These are phyloP conservation scores for Brachionus calyciflorus DNA, from an alignment of 1,140 invertebrate species.

Conservation along the genomic window DNA sequence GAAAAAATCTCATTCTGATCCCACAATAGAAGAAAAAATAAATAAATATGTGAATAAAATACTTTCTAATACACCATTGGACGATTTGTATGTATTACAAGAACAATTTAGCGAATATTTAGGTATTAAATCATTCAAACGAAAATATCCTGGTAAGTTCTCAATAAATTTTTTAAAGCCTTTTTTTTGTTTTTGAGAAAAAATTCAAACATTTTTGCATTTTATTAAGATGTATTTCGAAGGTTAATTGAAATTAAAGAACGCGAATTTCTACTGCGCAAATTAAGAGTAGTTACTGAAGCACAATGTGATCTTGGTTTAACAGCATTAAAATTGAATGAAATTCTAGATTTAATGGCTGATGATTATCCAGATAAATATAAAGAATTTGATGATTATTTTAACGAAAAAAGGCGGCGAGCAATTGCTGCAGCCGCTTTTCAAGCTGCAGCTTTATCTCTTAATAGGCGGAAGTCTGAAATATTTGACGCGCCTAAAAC, in stretches of 20 bases:
- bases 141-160: slow-evolving; percentile 80
- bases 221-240: slow-evolving; percentile 69
- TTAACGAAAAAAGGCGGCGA: slow-evolving; percentile 61
- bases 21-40: background rate
- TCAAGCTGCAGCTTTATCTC: slow-evolving; percentile 47
- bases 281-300: slow-evolving; percentile 80
- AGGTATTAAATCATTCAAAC: slow-evolving; percentile 87
- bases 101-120: slow-evolving; percentile 88
- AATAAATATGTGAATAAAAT: background rate
- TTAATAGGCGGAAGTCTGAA: slow-evolving; percentile 13
- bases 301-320: slow-evolving; percentile 86
- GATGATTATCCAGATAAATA: slow-evolving; percentile 91
- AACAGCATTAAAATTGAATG: slow-evolving; percentile 81
- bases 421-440: slow-evolving; percentile 62
- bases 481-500: background rate
- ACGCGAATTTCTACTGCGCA: slow-evolving; percentile 71
- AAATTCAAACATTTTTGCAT: slow-evolving; percentile 11
- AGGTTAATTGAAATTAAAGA: slow-evolving; percentile 82
- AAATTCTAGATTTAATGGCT: slow-evolving; percentile 89
- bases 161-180: too few relatives aligned
- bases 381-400: slow-evolving; percentile 62
- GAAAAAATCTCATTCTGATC: background rate
- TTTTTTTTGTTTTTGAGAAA: background rate
- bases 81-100: slow-evolving; percentile 78
- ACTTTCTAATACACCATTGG: slow-evolving; percentile 58